Conservation (phyloP, 2,113 vertebrate genomes). For the Mormyrus lacerda region DNA sequence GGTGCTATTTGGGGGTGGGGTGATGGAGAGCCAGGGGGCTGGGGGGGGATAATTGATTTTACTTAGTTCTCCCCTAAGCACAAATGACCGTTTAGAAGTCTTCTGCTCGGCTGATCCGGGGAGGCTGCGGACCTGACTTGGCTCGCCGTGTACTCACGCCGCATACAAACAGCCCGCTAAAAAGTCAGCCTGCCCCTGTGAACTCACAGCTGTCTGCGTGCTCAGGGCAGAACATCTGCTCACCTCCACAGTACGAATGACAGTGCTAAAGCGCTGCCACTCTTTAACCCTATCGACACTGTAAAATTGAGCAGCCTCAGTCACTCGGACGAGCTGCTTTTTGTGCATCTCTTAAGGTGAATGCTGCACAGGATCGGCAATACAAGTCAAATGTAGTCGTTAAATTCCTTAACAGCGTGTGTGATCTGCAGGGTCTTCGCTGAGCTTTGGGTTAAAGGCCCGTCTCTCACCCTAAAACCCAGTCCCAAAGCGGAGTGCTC, state of each 20-base stretch:
- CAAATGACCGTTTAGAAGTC: not conserved
- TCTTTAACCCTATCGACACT: not conserved
- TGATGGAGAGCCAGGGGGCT: not conserved
- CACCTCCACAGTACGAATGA: not conserved
- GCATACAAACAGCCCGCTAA: not conserved
- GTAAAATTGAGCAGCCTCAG: not conserved
- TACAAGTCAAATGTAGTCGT: not conserved
- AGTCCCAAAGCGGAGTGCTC: not conserved
- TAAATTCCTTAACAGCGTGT: not conserved
- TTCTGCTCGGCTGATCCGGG: not conserved
- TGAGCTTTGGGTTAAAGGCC: not conserved
- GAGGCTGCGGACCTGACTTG: not conserved
- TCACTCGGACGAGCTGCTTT: not conserved
- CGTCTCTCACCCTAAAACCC: not conserved
- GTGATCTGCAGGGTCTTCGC: not conserved
- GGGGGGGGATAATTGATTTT: slow-evolving; percentile 6
- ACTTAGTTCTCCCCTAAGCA: not conserved
- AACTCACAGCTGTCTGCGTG: not conserved
- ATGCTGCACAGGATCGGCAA: not conserved
- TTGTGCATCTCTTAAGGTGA: not conserved
- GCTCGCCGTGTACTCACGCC: not conserved
- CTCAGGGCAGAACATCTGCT: not conserved
- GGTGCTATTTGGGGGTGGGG: not conserved
- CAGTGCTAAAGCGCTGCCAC: not conserved
- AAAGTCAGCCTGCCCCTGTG: not conserved